These are phyloP conservation scores for Fregetta grallaria DNA, from an alignment of 2,113 vertebrate genomes.

Conservation along the genomic window DNA sequence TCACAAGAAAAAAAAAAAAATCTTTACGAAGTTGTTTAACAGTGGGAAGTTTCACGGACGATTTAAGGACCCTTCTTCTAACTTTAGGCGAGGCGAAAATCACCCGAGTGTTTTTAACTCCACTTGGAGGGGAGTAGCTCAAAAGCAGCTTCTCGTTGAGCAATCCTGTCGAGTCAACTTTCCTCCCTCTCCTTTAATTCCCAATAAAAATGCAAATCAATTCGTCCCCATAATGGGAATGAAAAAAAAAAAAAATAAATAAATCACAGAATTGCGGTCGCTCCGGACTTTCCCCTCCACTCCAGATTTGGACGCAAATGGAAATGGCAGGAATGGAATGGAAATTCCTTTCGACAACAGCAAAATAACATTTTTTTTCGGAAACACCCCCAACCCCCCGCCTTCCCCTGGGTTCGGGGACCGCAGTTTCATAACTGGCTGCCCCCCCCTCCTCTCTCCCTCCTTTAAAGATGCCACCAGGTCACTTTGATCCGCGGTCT, in stretches of 20 bases:
- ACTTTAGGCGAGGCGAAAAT: not conserved
- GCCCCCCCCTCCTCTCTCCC: not conserved
- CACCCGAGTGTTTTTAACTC: not conserved
- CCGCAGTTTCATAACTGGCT: not conserved
- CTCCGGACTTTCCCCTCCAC: not conserved
- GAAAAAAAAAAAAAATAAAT: not conserved
- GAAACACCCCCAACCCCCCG: too few species aligned
- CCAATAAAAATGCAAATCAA: slow-evolving; percentile 40
- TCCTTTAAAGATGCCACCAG: not conserved
- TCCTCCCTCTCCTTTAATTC: slow-evolving; percentile 1
- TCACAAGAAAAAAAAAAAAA: not conserved
- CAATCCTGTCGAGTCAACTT: not conserved
- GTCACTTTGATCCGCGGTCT: slow-evolving; percentile 66
- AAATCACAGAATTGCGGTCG: not conserved
- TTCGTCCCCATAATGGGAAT: not conserved
- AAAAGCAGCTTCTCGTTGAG: not conserved
- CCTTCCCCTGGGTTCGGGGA: not conserved
- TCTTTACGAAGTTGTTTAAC: not conserved
- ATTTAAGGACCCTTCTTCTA: not conserved
- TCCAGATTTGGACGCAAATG: not conserved
- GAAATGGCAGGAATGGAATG: not conserved
- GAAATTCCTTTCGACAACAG: not conserved
- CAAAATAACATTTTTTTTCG: not conserved
- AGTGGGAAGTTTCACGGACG: not conserved
- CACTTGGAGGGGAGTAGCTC: not conserved